Evolutionary conservation across 2,113 vertebrate species (phyloP).

Genomic region (Hucho hucho): DNA sequence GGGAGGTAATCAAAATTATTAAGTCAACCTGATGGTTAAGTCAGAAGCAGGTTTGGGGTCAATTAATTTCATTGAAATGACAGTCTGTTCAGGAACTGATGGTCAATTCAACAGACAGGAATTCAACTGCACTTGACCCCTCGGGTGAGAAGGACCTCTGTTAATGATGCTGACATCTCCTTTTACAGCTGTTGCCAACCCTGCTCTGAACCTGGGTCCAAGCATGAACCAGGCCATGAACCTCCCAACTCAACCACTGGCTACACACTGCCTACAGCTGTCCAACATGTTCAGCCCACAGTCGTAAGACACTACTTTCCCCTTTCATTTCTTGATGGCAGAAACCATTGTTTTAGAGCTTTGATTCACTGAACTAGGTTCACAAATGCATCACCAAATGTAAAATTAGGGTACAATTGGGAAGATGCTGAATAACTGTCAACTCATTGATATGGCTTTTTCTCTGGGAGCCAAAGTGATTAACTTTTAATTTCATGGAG

Average conservation of each 20-base stretch:
- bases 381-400: no score
- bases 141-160: neutral
- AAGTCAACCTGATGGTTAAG: no score
- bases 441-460: no score
- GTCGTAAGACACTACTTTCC: slow-evolving; percentile 78
- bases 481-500: neutral
- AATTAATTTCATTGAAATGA: no score
- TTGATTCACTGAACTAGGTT: neutral
- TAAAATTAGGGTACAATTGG: no score
- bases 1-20: no score
- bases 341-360: neutral
- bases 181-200: slow-evolving; percentile 47
- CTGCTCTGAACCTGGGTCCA: slow-evolving; percentile 49
- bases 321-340: neutral
- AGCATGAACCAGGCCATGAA: slow-evolving; percentile 72
- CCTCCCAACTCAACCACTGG: slow-evolving; percentile 88
- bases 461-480: no score
- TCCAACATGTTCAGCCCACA: slow-evolving; percentile 99
- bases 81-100: no score
- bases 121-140: no score
- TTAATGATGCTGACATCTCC: slow-evolving; percentile 1
- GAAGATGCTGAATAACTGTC: no score
- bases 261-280: slow-evolving; percentile 97
- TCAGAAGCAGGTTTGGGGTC: no score
- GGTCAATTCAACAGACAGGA: no score